Conservation (phyloP, 2,113 vertebrate genomes). For the Natator depressus region DNA sequence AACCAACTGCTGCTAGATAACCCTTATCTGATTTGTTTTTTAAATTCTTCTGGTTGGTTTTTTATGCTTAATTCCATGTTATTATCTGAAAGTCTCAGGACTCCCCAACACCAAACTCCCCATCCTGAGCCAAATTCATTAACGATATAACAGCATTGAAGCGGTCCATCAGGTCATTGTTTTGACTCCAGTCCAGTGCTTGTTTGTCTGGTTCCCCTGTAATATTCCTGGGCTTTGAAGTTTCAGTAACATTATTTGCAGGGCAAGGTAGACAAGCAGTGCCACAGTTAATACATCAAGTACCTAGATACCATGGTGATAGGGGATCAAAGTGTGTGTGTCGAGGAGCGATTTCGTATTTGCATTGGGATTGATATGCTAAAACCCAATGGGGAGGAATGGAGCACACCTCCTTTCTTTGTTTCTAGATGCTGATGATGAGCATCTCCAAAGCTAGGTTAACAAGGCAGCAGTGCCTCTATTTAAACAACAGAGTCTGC, state of each 20-base stretch:
- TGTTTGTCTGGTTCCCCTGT: neutral
- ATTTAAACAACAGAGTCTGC: constrained; percentile 1
- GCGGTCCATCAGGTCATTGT: neutral
- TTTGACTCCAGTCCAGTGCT: neutral
- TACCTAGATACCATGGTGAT: neutral
- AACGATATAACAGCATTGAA: neutral
- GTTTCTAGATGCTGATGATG: neutral
- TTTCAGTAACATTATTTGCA: constrained; percentile 1
- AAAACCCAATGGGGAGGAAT: neutral
- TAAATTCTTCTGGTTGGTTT: neutral
- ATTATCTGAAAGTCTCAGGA: neutral
- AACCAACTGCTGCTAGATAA: neutral
- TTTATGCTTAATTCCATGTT: neutral
- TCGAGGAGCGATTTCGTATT: constrained; percentile 8
- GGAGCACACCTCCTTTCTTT: neutral
- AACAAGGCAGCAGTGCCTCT: neutral
- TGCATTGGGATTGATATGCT: neutral
- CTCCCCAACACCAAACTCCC: neutral
- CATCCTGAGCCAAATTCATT: neutral
- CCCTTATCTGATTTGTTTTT: neutral
- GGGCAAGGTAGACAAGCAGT: neutral
- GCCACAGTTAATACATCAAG: constrained; percentile 16
- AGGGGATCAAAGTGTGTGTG: neutral
- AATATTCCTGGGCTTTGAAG: neutral
- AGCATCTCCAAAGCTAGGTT: neutral